Percentiles rank a stretch among this genome's conserved stretches.
phyloP scores from a whole-genome alignment of 2,797 vertebrate species.

The Amazona finschi region DNA sequence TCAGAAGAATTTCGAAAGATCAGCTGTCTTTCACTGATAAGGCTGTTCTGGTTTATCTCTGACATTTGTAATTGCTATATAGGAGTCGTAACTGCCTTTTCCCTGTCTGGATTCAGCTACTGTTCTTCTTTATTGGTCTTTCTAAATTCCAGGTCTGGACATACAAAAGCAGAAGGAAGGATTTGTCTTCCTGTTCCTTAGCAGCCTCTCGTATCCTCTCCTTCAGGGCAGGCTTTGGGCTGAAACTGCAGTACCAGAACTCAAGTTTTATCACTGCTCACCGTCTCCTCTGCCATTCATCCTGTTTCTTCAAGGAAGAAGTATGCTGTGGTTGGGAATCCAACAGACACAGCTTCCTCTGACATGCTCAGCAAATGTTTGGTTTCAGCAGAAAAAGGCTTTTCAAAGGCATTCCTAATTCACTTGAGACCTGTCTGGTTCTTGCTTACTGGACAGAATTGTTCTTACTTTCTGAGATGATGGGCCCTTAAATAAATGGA shows the following conservation, averaged over 20 bases:
- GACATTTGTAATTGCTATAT: neutral
- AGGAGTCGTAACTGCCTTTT: neutral
- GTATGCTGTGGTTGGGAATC: neutral
- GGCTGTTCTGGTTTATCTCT: neutral
- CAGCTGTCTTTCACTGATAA: neutral
- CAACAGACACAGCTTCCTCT: neutral
- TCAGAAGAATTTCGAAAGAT: neutral
- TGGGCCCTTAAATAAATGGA: neutral
- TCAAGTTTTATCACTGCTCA: neutral
- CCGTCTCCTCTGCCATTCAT: neutral
- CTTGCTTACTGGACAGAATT: neutral
- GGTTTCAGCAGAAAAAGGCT: neutral
- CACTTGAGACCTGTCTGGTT: neutral
- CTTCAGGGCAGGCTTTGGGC: neutral
- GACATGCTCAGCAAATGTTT: neutral
- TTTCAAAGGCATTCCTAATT: neutral
- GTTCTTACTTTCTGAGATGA: neutral
- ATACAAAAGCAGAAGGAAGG: neutral
- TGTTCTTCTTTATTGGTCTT: neutral
- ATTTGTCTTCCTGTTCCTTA: neutral
- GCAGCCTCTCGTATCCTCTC: neutral
- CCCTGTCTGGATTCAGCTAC: neutral
- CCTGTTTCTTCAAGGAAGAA: neutral
- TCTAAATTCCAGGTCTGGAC: neutral
- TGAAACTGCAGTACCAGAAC: neutral